phyloP scores from a whole-genome alignment of 2,888 invertebrate species.

The Protodeltote pygarga region DNA sequence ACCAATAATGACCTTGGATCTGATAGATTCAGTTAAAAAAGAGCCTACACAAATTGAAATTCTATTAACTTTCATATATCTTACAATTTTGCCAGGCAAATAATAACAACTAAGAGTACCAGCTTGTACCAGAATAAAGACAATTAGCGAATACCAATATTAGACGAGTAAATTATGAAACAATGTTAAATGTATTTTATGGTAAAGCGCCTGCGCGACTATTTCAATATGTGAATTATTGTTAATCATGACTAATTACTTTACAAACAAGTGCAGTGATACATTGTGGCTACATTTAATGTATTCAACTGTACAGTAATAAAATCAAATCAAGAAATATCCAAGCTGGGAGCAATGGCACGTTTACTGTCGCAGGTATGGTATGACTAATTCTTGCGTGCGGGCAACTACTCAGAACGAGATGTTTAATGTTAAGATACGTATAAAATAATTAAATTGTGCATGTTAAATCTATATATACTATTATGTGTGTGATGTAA shows the following conservation, averaged over 20 bases:
- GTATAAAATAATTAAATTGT: conserved; percentile 32
- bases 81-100: no score
- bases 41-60: no score
- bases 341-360: conserved; percentile 55
- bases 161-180: no score
- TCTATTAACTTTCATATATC: no score
- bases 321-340: conserved; percentile 55
- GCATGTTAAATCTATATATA: conserved; percentile 34
- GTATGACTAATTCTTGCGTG: conserved; percentile 66
- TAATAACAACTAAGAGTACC: no score
- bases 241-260: conserved; percentile 52
- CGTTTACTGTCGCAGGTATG: conserved; percentile 64
- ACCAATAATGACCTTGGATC: not conserved
- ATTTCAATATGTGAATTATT: conserved; percentile 17
- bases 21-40: no score
- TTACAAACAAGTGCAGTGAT: conserved; percentile 44
- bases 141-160: no score
- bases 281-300: conserved; percentile 45
- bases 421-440: conserved; percentile 33
- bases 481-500: conserved; percentile 20
- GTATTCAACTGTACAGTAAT: conserved; percentile 54
- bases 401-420: conserved; percentile 42
- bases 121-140: no score
- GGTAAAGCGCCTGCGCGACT: no score
- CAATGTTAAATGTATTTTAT: no score